Evolutionary conservation across 2,113 vertebrate genomes (phyloP).

Genomic region (Boleophthalmus pectinirostris): DNA sequence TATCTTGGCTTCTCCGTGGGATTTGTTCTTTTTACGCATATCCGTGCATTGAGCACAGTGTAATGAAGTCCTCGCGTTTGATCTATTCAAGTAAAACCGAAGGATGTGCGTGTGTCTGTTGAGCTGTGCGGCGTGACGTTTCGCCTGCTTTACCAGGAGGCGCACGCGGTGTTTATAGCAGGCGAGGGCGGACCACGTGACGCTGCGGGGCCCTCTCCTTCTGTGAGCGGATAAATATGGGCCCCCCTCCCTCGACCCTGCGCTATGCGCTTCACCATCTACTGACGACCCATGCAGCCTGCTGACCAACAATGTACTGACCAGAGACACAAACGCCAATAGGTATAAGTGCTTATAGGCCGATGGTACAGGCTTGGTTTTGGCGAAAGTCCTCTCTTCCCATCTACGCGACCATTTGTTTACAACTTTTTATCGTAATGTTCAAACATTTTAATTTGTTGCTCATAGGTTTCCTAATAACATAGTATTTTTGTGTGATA

Average conservation of each 20-base stretch:
- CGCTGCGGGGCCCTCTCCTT: conserved; percentile 8
- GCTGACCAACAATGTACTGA: background rate
- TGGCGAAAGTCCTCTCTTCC: too few relatives aligned
- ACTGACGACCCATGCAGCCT: background rate
- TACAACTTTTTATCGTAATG: too few relatives aligned
- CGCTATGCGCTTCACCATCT: background rate
- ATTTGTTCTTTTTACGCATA: background rate
- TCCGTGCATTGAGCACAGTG: background rate
- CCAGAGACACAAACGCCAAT: background rate
- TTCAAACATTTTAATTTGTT: too few relatives aligned
- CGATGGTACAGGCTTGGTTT: too few relatives aligned
- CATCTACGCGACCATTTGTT: too few relatives aligned
- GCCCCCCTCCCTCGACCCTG: background rate
- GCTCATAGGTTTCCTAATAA: too few relatives aligned
- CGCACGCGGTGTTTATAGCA: conserved; percentile 58
- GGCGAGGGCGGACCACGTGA: conserved; percentile 57
- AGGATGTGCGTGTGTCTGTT: background rate
- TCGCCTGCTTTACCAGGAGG: background rate
- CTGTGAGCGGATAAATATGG: conserved; percentile 14
- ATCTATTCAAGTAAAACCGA: background rate
- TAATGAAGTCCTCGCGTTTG: rapidly evolving
- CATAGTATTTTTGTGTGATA: too few relatives aligned
- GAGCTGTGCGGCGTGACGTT: conserved; percentile 5
- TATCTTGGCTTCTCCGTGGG: background rate
- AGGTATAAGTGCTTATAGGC: too few relatives aligned